These are phyloP conservation scores for Arizona elegans DNA, from an alignment of 2,113 vertebrate genomes.

Conservation along the genomic window DNA sequence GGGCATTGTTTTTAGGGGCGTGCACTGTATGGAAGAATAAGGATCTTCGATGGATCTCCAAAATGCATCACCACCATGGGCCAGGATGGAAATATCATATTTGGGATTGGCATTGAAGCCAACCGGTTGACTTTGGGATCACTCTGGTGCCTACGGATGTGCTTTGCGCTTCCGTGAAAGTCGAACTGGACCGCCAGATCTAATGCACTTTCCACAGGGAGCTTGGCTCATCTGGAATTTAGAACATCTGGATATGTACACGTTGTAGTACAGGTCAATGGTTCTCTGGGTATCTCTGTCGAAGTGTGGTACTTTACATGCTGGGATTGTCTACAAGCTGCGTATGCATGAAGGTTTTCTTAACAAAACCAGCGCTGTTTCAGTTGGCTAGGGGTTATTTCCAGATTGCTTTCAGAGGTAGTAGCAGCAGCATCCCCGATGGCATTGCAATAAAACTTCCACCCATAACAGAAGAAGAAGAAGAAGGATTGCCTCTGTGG, in stretches of 20 bases:
- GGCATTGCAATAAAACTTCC: background rate
- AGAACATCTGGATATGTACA: background rate
- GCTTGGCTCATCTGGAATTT: background rate
- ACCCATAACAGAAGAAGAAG: background rate
- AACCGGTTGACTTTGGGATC: background rate
- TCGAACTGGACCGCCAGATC: background rate
- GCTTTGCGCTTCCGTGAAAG: background rate
- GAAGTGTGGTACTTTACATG: background rate
- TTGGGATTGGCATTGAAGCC: conserved; percentile 35
- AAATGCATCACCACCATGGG: conserved; percentile 28
- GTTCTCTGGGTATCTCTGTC: background rate
- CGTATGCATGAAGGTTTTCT: background rate
- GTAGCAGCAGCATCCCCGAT: background rate
- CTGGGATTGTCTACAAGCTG: background rate
- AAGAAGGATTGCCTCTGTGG: too few relatives aligned
- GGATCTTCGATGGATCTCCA: conserved; percentile 39
- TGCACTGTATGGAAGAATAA: conserved; percentile 44
- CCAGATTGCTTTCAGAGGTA: background rate
- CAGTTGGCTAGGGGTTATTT: background rate
- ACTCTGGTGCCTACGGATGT: conserved; percentile 33
- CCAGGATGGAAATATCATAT: conserved; percentile 13
- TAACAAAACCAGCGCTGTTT: background rate
- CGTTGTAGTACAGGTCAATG: background rate
- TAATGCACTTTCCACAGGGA: background rate
- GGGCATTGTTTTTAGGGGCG: conserved; percentile 34